Evolutionary conservation across 2,888 invertebrate genomes (phyloP).

Genomic region (Branchipolynoe longqiensis): DNA sequence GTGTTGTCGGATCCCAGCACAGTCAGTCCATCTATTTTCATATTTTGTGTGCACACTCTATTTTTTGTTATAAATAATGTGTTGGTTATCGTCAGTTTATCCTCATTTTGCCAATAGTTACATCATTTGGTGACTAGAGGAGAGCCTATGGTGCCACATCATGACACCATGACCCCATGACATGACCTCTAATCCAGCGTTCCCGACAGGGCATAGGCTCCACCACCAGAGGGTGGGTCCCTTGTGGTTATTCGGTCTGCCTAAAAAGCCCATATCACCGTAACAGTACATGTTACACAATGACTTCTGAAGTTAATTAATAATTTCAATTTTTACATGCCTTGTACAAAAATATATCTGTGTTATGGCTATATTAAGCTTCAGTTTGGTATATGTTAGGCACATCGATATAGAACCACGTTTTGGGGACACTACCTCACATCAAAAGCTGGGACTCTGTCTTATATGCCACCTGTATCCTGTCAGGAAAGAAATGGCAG

Average conservation of each 20-base stretch:
- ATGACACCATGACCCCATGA: slow-evolving; percentile 13
- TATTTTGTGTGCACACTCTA: slow-evolving; percentile 25
- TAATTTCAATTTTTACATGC: not conserved
- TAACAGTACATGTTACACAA: not conserved
- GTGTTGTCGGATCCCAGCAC: not conserved
- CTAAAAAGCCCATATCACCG: not conserved
- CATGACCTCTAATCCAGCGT: slow-evolving; percentile 4
- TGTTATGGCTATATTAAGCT: slow-evolving; percentile 24
- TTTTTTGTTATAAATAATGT: slow-evolving; percentile 25
- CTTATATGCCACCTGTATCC: slow-evolving; percentile 7
- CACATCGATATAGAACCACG: slow-evolving; percentile 6
- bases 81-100: not conserved
- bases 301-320: slow-evolving; percentile 18
- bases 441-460: not conserved
- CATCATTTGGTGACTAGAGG: slow-evolving; percentile 1
- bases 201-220: slow-evolving; percentile 4
- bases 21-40: slow-evolving; percentile 18
- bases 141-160: too few relatives aligned
- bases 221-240: too few relatives aligned
- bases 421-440: not conserved
- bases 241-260: too few relatives aligned
- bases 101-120: slow-evolving; percentile 42
- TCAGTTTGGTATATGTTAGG: slow-evolving; percentile 27
- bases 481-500: not conserved
- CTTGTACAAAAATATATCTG: slow-evolving; percentile 47